Evolutionary conservation across 2,797 vertebrate species (phyloP).

Genomic region (Neomorphus geoffroyi): DNA sequence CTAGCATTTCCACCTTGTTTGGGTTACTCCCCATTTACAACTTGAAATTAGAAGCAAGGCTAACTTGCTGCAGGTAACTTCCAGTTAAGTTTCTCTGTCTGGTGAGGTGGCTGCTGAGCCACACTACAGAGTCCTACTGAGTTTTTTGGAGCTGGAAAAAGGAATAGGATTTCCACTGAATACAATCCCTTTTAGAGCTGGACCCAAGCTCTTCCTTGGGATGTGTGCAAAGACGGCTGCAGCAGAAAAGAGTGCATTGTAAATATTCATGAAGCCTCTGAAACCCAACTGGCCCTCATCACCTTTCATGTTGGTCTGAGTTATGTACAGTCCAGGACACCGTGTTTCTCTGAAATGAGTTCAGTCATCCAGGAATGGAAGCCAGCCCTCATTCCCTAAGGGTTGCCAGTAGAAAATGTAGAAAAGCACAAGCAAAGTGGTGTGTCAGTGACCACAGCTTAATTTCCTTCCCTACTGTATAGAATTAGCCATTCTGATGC

Average conservation of each 20-base stretch:
- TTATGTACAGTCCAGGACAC: not conserved
- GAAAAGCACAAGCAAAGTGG: not conserved
- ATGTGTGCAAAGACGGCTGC: fast-evolving
- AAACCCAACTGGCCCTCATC: not conserved
- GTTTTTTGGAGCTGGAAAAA: not conserved
- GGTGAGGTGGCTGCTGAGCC: not conserved
- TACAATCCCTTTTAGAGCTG: not conserved
- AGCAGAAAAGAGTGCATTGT: not conserved
- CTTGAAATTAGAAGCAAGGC: not conserved
- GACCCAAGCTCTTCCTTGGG: not conserved
- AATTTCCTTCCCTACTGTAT: not conserved
- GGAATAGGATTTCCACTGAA: not conserved
- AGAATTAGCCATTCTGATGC: not conserved
- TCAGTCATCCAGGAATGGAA: not conserved
- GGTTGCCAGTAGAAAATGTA: not conserved
- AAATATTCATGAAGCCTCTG: not conserved
- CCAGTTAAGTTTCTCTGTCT: not conserved
- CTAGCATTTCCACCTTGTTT: not conserved
- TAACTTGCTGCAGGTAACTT: not conserved
- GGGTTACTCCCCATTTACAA: not conserved
- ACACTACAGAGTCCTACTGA: not conserved
- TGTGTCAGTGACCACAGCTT: not conserved
- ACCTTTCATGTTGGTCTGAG: not conserved
- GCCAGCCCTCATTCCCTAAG: not conserved
- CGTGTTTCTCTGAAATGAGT: not conserved